Evolutionary conservation across 2,797 vertebrate species (phyloP), one percentile per base, ranked within the genome.

Genomic region (Florisuga fusca): DNA sequence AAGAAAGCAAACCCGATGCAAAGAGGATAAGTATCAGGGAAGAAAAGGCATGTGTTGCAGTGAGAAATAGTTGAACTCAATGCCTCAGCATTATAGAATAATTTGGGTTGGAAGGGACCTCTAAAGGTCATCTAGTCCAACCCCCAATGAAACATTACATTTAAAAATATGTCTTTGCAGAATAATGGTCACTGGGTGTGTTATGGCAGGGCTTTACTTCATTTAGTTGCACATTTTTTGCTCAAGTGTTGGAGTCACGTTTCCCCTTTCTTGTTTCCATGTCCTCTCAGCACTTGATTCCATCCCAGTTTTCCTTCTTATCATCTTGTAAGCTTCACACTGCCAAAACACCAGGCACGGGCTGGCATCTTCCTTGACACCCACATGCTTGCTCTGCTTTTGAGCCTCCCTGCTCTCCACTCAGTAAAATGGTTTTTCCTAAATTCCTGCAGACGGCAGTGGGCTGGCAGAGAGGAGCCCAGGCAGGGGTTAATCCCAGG

Each of bases 261-360:
- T 75, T 76, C 13, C 17, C 43, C 21, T 33, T 73, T 36, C 43
- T 59, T 12, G 14, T 71, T 59, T 63, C 86, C 22, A 2, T 3
- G 17, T 43, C 36, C 31, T 22, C 62, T 7, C 5, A 20, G 43
- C 38, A 21, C 48, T 85, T 87, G 15, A 26, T 25, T 34, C 79
- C 71, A 15, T 11, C 18, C 48, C 53, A 41, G 29, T 59, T 59
- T 29, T 26, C 36, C 20, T 64, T 74, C 73, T 58, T 41, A 19
- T 33, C n/a, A 0, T 0, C 1, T 7, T 21, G 38, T 8, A 45
- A 76, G 66, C 38, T 22, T 59, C 58, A 8, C 0, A 7, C 16
- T 61, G 57, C 61, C 0, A 1, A 12, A 46, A 50, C 13, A 3
- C 34, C 3, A 45, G 61, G 71, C 62, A 61, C 25, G 6, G 33